Evolutionary conservation across 2,888 invertebrate genomes (phyloP).

Genomic region (Leucophenga montana): DNA sequence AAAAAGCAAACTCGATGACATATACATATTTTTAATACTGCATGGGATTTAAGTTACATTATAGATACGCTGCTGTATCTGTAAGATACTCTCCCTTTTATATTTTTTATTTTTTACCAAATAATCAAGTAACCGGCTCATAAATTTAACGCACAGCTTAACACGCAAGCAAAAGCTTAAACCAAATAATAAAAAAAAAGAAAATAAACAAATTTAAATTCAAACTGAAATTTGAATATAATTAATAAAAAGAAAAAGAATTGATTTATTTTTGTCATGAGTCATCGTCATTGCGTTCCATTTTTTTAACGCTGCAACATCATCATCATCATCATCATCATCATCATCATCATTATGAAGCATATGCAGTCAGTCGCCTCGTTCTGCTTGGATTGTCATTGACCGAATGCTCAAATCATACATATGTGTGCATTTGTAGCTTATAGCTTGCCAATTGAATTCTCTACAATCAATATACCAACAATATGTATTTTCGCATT

Average conservation of each 20-base stretch:
- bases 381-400: slow-evolving; percentile 8
- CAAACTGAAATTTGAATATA: not conserved
- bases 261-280: slow-evolving; percentile 26
- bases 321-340: slow-evolving; percentile 30
- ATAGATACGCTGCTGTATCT: too few relatives aligned
- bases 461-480: not conserved
- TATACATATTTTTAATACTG: too few relatives aligned
- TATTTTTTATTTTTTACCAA: not conserved
- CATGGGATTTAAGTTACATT: too few relatives aligned
- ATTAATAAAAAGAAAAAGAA: not conserved
- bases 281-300: slow-evolving; percentile 33
- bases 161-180: slow-evolving; percentile 2
- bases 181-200: not conserved
- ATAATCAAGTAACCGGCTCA: not conserved
- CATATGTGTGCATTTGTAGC: too few relatives aligned
- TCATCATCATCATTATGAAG: not conserved
- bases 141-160: slow-evolving; percentile 12
- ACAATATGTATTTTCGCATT: not conserved
- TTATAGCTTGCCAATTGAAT: too few relatives aligned
- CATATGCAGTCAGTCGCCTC: slow-evolving; percentile 6
- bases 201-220: not conserved
- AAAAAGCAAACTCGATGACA: too few relatives aligned
- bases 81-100: not conserved
- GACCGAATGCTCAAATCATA: slow-evolving; percentile 17
- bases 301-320: too few relatives aligned